phyloP scores from a whole-genome alignment of 2,113 vertebrate species.

The Grus americana region DNA sequence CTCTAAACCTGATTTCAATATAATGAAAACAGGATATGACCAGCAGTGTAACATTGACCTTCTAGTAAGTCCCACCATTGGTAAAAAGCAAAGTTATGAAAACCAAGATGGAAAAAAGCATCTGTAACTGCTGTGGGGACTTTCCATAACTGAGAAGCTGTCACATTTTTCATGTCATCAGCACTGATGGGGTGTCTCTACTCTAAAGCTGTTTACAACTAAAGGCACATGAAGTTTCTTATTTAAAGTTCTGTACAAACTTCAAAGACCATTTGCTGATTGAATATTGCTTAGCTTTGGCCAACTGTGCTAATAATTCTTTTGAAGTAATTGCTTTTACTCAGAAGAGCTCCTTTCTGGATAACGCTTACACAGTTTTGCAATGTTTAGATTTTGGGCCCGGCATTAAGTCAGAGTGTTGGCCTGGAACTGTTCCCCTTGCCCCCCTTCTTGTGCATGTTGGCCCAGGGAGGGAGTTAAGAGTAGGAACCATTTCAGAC shows the following conservation, averaged over 20 bases:
- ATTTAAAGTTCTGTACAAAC: background rate
- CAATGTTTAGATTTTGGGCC: background rate
- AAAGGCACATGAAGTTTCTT: background rate
- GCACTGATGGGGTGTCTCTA: background rate
- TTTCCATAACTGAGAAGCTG: background rate
- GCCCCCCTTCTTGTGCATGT: background rate
- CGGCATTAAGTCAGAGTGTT: background rate
- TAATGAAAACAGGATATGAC: constrained; percentile 70
- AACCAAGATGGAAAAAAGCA: background rate
- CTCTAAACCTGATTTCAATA: constrained; percentile 66
- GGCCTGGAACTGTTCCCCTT: background rate
- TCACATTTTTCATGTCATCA: background rate
- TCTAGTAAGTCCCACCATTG: constrained; percentile 65
- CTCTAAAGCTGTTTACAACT: background rate
- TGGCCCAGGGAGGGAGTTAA: background rate
- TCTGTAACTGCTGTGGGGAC: background rate
- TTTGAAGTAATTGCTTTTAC: background rate
- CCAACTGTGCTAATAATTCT: background rate
- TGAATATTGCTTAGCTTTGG: background rate
- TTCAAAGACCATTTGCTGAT: background rate
- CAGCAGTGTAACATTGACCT: constrained; percentile 59
- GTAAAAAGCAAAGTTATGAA: constrained; percentile 38
- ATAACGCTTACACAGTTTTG: background rate
- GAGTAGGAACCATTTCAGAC: background rate
- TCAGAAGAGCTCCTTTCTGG: background rate